Evolutionary conservation across 2,888 invertebrate genomes (phyloP).

Genomic region (Idaea biselata): DNA sequence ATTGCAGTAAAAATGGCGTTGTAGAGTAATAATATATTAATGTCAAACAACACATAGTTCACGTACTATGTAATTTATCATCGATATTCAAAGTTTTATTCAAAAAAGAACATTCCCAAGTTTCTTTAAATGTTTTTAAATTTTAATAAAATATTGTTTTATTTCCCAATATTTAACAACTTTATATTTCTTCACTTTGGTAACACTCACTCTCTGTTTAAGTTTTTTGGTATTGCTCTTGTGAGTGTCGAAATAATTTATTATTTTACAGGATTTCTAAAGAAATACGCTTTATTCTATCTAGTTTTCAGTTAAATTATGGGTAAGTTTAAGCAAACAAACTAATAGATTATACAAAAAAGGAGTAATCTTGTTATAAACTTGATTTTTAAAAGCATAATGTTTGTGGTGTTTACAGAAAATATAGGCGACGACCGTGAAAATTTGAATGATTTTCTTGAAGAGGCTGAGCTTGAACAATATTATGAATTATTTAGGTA

Average conservation of each 20-base stretch:
- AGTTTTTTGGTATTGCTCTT: background rate
- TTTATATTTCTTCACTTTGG: background rate
- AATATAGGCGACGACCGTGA: conserved; percentile 53
- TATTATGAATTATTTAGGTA: conserved; percentile 91
- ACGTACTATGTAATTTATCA: too few species aligned
- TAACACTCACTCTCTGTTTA: conserved; percentile 18
- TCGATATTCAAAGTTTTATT: too few species aligned
- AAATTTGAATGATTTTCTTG: conserved; percentile 87
- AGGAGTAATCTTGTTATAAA: conserved; percentile 9
- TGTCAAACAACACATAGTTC: too few species aligned
- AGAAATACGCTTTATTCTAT: conserved; percentile 11
- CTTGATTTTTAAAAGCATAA: conserved; percentile 18
- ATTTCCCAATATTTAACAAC: too few species aligned
- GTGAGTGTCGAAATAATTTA: background rate
- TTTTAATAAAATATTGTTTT: too few species aligned
- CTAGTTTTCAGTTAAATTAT: conserved; percentile 12
- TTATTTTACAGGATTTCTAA: conserved; percentile 10
- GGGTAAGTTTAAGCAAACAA: conserved; percentile 15
- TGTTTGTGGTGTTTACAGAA: conserved; percentile 41
- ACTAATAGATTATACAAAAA: background rate
- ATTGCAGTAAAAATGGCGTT: too few species aligned
- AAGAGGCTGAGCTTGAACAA: conserved; percentile 96
- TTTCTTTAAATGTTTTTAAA: too few species aligned
- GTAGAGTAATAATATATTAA: too few species aligned
- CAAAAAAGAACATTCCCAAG: too few species aligned